These are phyloP conservation scores for Sarcophaga variegata DNA, from an alignment of 2,888 invertebrate species.

Conservation along the genomic window DNA sequence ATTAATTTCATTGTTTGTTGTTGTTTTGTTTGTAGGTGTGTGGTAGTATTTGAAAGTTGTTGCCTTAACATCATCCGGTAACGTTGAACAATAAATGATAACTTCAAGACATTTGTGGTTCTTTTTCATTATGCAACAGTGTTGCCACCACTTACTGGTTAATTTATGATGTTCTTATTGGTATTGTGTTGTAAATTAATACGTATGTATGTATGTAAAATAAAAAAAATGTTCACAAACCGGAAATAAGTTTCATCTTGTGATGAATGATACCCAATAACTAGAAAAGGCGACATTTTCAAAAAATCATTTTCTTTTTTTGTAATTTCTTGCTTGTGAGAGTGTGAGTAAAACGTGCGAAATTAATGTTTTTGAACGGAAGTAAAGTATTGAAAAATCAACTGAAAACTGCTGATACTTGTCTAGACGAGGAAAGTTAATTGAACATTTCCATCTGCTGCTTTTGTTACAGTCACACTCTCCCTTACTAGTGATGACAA, in stretches of 20 bases:
- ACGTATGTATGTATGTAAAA: background rate
- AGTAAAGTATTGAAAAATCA: background rate
- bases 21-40: background rate
- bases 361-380: background rate
- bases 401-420: background rate
- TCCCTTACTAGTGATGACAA: background rate
- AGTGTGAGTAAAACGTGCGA: background rate
- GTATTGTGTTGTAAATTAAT: too few species aligned
- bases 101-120: constrained; percentile 28
- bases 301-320: background rate
- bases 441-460: background rate
- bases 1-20: background rate
- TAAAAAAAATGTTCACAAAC: background rate
- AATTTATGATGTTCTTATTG: background rate
- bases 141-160: background rate
- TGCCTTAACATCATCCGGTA: constrained; percentile 37
- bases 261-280: background rate
- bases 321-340: background rate
- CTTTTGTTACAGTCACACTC: background rate
- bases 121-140: constrained; percentile 44
- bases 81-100: constrained; percentile 36
- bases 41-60: constrained; percentile 36
- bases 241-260: background rate
- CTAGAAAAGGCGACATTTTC: background rate
- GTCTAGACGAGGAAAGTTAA: background rate